Evolutionary conservation across 1,140 invertebrate genomes (phyloP).

Genomic region (Akabosia matsudoensis): DNA sequence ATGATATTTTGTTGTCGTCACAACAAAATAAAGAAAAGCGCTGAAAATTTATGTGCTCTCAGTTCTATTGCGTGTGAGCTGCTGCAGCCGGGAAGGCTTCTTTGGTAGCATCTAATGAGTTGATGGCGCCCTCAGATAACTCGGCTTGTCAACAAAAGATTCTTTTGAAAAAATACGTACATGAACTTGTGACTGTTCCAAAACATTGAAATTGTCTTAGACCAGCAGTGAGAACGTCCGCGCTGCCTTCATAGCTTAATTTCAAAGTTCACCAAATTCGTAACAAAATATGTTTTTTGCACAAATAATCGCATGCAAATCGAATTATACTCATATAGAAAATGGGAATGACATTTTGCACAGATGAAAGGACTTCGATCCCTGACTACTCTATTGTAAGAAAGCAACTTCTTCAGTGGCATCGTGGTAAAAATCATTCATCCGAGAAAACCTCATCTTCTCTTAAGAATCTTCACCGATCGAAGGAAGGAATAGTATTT

Average conservation of each 20-base stretch:
- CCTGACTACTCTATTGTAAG: too few relatives aligned
- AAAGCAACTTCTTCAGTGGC: not conserved
- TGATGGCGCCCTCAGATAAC: conserved; percentile 47
- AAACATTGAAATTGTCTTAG: not conserved
- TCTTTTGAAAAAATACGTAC: not conserved
- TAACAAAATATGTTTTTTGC: too few relatives aligned
- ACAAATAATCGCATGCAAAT: too few relatives aligned
- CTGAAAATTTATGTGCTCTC: conserved; percentile 7
- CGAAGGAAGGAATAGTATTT: not conserved
- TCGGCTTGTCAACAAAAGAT: conserved; percentile 40
- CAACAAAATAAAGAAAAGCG: not conserved
- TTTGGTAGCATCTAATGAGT: conserved; percentile 46
- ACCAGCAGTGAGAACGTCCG: too few relatives aligned
- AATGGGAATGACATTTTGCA: too few relatives aligned
- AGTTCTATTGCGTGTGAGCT: not conserved
- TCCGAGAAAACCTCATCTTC: not conserved
- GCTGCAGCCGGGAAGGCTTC: conserved; percentile 25
- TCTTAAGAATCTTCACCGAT: not conserved
- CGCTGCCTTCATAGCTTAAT: not conserved
- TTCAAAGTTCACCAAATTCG: not conserved
- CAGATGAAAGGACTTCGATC: too few relatives aligned
- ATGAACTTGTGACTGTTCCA: not conserved
- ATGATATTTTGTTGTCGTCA: too few relatives aligned
- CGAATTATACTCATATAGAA: too few relatives aligned
- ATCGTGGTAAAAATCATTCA: not conserved